Conservation (phyloP, 1,140 invertebrate species). For the Diploscapter pachys region DNA sequence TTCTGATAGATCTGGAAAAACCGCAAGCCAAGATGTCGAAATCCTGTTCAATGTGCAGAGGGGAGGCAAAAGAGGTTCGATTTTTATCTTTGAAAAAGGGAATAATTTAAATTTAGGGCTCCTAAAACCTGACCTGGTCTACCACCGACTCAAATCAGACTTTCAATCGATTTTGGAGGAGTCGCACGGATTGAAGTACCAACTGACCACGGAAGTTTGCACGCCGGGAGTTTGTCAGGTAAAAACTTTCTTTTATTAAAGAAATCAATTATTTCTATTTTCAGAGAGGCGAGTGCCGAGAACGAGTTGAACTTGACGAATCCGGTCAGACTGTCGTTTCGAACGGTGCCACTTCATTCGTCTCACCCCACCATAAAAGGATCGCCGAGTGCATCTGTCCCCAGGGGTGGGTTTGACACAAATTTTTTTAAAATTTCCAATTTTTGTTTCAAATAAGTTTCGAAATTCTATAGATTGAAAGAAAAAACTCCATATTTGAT, state of each 20-base stretch:
- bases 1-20: constrained; percentile 36
- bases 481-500: too few relatives aligned
- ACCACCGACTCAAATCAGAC: constrained; percentile 8
- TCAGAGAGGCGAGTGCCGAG: constrained; percentile 76
- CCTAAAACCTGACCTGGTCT: constrained; percentile 26
- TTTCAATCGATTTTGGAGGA: constrained; percentile 15
- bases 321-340: constrained; percentile 62
- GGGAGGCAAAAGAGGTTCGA: constrained; percentile 29
- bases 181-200: constrained; percentile 10
- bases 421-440: too few relatives aligned
- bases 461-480: too few relatives aligned
- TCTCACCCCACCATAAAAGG: constrained; percentile 76
- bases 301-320: constrained; percentile 69
- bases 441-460: too few relatives aligned
- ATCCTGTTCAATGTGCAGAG: constrained; percentile 75
- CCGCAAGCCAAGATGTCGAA: constrained; percentile 69
- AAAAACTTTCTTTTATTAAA: too few relatives aligned
- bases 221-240: constrained; percentile 69
- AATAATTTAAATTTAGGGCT: constrained; percentile 3
- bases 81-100: too few relatives aligned
- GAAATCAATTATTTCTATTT: too few relatives aligned
- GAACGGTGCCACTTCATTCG: constrained; percentile 68
- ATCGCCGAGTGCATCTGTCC: constrained; percentile 77
- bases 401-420: constrained; percentile 63
- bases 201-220: constrained; percentile 73